Percentiles rank a stretch among this genome's conserved stretches.
Evolutionary conservation across 2,797 vertebrate species (phyloP).

Genomic region (Rallus crepitans): DNA sequence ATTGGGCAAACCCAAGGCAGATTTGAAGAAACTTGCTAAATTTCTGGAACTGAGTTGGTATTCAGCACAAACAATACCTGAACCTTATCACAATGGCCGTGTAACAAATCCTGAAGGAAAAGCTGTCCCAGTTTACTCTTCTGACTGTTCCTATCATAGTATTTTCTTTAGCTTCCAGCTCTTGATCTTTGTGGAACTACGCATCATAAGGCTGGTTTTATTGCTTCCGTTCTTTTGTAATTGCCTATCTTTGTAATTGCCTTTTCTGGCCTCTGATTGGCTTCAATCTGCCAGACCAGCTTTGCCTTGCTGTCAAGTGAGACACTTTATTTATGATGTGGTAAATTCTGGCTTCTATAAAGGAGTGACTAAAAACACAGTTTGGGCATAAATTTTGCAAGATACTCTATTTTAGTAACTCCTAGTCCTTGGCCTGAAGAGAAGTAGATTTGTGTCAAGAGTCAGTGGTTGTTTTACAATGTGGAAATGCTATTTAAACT

Average conservation of each 20-base stretch:
- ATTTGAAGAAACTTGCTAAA: neutral
- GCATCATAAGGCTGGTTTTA: neutral
- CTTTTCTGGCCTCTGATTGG: neutral
- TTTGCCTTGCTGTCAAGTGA: neutral
- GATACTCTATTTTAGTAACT: neutral
- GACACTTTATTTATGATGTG: neutral
- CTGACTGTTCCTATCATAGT: neutral
- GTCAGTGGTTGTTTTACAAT: no score
- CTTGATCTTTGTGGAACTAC: neutral
- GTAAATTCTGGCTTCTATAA: neutral
- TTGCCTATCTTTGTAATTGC: neutral
- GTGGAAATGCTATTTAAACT: no score
- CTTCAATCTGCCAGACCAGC: neutral
- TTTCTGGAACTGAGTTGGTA: neutral
- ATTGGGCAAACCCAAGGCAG: neutral
- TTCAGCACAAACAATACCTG: neutral
- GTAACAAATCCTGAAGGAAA: neutral
- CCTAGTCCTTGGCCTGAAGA: neutral
- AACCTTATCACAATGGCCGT: neutral
- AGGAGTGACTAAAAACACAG: neutral
- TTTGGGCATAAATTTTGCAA: neutral
- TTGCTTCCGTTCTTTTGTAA: neutral
- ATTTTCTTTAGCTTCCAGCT: neutral
- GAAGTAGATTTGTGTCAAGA: neutral
- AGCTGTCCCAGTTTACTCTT: neutral